Base-by-base conservation (phyloP, 53 echinoderm and acorn worm genomes). In the Patiria pectinifera region DNA sequence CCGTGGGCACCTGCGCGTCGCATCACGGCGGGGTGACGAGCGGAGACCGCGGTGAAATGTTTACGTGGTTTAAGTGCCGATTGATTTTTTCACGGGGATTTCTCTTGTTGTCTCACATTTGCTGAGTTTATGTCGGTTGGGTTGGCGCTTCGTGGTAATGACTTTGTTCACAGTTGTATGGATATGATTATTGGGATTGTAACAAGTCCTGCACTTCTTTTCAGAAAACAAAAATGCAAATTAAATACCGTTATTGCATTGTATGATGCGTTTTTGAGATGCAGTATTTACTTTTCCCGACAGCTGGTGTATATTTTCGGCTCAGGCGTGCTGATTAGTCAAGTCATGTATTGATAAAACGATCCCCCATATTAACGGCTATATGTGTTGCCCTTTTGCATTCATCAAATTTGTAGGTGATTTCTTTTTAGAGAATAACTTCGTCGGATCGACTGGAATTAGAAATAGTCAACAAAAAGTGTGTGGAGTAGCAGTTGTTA, bases 1-100 rank as follows among this genome's bases (percentile, higher is more conserved):
- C 6, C 18, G 78, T 19, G 60, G 89, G 89, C 89, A 89, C 78
- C 89, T 89, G 89, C 78, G 59, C 89, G 60, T 14, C 19, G 43
- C 18, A 62, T 78, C 79, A 61, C 89, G 78, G 89, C 78, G 44
- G 77, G 87, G 72, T 75, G 86, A 86, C 19, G 49, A 11, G 85
- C 35, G 16, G 70, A 53, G 53, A 53, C 8, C 53, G 53, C 53
- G 53, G 53, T 53, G 53, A 53, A 5, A 53, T 53, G 53, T 53
- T 5, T 18, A 5, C 44, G 11, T 47, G 24, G 18, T 44, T 44
- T 46, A 43, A 84, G 21, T 43, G 70, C 24, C n/a, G 61, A 11
- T 11, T 21, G 62, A 83, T 85, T 69, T 63, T 12, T 85, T 69
- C n/a, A 11, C 16, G 19, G 46, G 45, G 14, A 15, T 79, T 18